Conservation (phyloP, 2,797 vertebrate genomes). For the Octomys mimax region DNA sequence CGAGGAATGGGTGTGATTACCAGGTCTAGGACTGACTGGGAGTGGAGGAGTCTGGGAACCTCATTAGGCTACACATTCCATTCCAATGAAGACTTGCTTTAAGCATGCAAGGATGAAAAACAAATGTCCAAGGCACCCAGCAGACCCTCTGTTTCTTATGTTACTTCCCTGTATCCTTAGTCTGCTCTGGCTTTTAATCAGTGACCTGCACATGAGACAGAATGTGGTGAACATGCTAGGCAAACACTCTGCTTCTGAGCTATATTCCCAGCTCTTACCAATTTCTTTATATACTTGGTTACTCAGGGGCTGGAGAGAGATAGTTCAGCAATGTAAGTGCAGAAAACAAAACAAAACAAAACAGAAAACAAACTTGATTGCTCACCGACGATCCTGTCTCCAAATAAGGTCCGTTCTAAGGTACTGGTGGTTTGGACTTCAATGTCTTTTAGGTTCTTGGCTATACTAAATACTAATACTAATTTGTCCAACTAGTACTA, state of each 20-base stretch:
- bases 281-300: neutral
- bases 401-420: conserved; percentile 14
- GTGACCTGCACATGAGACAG: neutral
- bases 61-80: neutral
- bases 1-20: neutral
- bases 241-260: neutral
- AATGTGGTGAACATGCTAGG: conserved; percentile 4
- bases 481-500: too few relatives aligned
- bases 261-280: neutral
- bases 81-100: neutral
- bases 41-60: neutral
- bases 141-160: neutral
- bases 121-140: neutral
- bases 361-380: too few relatives aligned
- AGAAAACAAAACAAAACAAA: too few relatives aligned
- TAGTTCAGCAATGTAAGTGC: too few relatives aligned
- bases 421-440: neutral
- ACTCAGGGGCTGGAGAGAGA: too few relatives aligned
- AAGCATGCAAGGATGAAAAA: neutral
- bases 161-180: neutral
- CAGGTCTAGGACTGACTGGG: neutral
- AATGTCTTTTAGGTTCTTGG: neutral
- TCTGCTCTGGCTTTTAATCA: conserved; percentile 33
- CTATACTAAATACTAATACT: neutral
- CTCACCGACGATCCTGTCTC: neutral